phyloP scores from a whole-genome alignment of 2,797 vertebrate species.

The Oophaga sylvatica region DNA sequence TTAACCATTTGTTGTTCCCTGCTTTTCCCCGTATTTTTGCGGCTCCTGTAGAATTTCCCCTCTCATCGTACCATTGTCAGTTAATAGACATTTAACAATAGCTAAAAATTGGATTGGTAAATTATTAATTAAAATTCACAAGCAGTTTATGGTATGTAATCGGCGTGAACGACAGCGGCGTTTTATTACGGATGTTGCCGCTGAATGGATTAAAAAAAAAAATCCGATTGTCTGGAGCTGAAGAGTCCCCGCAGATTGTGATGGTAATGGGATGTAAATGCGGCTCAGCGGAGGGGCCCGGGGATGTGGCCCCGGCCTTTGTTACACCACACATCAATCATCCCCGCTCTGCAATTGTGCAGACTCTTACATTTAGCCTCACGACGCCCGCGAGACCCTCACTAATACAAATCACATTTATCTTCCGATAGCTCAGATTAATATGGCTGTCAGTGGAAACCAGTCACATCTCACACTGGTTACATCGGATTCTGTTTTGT shows the following conservation, averaged over 20 bases:
- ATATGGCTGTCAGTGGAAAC: conserved; percentile 2
- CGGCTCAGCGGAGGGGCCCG: background rate
- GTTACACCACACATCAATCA: conserved; percentile 43
- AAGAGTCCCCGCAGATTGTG: conserved; percentile 11
- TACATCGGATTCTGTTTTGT: too few species aligned
- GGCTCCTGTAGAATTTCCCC: background rate
- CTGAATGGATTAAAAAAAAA: background rate
- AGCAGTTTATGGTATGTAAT: background rate
- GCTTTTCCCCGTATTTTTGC: too few species aligned
- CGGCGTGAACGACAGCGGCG: background rate
- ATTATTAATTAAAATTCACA: background rate
- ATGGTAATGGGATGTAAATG: conserved; percentile 48
- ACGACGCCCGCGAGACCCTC: background rate
- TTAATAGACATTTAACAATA: background rate
- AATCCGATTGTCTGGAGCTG: conserved; percentile 8
- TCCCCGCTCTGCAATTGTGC: conserved; percentile 17
- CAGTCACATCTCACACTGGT: background rate
- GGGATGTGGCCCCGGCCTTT: conserved; percentile 16
- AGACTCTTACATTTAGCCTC: conserved; percentile 13
- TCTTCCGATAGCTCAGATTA: conserved; percentile 14
- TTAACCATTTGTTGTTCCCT: too few species aligned
- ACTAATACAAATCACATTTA: conserved; percentile 1
- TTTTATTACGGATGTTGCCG: background rate
- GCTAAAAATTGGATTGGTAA: background rate
- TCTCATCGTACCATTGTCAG: background rate